These are phyloP conservation scores for Leptinotarsa defecta DNA, from an alignment of 1,140 invertebrate genomes.

Conservation along the genomic window DNA sequence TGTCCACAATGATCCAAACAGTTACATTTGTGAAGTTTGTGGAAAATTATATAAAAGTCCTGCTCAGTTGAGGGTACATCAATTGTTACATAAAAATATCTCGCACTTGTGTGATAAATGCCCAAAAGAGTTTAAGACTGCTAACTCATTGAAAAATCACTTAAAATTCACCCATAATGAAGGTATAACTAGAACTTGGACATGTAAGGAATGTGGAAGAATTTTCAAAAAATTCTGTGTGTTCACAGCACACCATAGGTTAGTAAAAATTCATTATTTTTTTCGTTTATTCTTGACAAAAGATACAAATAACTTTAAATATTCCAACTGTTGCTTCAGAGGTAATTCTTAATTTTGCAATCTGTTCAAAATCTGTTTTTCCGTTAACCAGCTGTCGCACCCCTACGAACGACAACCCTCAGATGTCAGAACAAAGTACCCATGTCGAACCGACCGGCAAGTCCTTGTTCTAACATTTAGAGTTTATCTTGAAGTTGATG, in stretches of 20 bases:
- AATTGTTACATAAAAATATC: neutral
- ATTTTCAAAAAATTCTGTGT: neutral
- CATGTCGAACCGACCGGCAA: no score
- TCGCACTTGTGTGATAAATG: neutral
- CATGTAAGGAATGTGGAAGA: neutral
- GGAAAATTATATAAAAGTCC: neutral
- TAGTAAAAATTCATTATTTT: neutral
- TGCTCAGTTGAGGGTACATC: neutral
- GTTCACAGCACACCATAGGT: neutral
- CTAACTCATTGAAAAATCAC: neutral
- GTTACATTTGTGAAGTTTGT: constrained; percentile 3
- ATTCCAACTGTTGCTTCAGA: no score
- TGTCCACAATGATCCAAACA: constrained; percentile 14
- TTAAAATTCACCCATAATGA: neutral
- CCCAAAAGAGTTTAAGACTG: neutral
- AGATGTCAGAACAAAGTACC: no score
- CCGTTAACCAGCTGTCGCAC: no score
- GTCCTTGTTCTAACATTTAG: no score
- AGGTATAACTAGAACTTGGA: neutral
- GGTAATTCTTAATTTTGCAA: no score
- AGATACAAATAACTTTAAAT: no score
- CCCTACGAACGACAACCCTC: no score
- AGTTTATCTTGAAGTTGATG: no score
- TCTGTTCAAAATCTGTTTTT: no score
- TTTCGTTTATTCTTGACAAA: no score